Evolutionary conservation across 2,113 vertebrate genomes (phyloP).

Genomic region (Amphiprion percula): DNA sequence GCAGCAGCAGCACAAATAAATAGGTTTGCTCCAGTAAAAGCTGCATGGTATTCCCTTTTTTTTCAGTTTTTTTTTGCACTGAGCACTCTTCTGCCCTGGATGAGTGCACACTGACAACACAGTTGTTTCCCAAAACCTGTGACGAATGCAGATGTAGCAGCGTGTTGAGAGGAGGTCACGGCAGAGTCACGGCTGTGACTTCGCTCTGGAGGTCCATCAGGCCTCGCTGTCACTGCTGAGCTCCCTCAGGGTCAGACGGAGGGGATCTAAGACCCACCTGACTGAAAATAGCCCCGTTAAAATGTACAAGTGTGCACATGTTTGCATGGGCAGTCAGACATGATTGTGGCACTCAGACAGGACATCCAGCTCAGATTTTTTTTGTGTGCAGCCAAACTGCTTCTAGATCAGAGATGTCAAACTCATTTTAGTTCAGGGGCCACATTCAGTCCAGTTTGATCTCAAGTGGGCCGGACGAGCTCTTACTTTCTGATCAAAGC

Average conservation of each 20-base stretch:
- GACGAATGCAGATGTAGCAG: conserved; percentile 6
- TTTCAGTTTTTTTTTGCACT: too few species aligned
- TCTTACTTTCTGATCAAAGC: too few species aligned
- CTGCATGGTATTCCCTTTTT: not conserved
- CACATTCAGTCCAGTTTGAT: too few species aligned
- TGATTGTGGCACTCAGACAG: conserved; percentile 21
- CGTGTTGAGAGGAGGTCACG: conserved; percentile 25
- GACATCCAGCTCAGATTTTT: conserved; percentile 52
- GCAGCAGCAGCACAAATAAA: not conserved
- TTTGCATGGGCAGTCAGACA: conserved; percentile 15
- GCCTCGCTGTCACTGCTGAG: conserved; percentile 20
- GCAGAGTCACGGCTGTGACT: conserved; percentile 23
- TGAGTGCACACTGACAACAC: not conserved
- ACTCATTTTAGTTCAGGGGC: too few species aligned
- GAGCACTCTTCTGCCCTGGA: not conserved
- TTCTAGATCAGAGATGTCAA: conserved; percentile 15
- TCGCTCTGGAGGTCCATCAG: conserved; percentile 22
- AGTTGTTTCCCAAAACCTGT: not conserved
- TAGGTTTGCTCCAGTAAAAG: conserved; percentile 19
- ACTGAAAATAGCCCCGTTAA: conserved; percentile 46
- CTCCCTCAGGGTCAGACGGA: conserved; percentile 14
- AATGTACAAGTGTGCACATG: conserved; percentile 30
- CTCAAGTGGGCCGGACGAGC: too few species aligned
- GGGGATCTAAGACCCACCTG: conserved; percentile 36
- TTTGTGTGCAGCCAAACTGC: conserved; percentile 16